A percentile compares a stretch with the other conserved stretches of the same genome.
Evolutionary conservation across 2,113 vertebrate genomes (phyloP).

Genomic region (Triplophysa tibetana): DNA sequence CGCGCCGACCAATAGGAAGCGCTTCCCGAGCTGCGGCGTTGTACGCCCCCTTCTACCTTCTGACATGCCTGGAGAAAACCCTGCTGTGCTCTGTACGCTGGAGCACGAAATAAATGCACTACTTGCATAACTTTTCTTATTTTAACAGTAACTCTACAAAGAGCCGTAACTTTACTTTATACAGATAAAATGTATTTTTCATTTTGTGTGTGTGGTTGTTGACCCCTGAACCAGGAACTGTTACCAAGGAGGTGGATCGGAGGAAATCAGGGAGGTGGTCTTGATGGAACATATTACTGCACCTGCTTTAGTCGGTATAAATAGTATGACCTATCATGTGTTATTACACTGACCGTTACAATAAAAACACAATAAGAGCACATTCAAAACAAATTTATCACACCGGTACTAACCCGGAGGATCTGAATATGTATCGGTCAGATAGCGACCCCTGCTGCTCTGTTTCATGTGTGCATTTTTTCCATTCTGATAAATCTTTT

Average conservation of each 20-base stretch:
- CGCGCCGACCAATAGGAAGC: conserved; percentile 59
- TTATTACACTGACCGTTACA: not conserved
- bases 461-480: not conserved
- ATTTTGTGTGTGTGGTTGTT: too few relatives aligned
- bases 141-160: not conserved
- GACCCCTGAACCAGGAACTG: too few relatives aligned
- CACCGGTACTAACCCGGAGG: not conserved
- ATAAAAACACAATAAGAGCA: not conserved
- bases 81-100: not conserved
- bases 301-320: not conserved
- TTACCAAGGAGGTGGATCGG: too few relatives aligned
- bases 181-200: too few relatives aligned
- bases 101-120: not conserved
- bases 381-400: not conserved
- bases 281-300: not conserved
- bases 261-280: not conserved
- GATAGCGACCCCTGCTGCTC: conserved; percentile 57
- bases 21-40: conserved; percentile 38
- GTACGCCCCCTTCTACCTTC: conserved; percentile 69
- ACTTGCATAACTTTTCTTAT: not conserved
- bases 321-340: not conserved
- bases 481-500: not conserved
- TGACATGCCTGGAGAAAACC: conserved; percentile 8
- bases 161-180: too few relatives aligned
- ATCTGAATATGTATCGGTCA: conserved; percentile 32